Base-by-base conservation (phyloP, 2,888 invertebrate species). In the Heliconius hortense region DNA sequence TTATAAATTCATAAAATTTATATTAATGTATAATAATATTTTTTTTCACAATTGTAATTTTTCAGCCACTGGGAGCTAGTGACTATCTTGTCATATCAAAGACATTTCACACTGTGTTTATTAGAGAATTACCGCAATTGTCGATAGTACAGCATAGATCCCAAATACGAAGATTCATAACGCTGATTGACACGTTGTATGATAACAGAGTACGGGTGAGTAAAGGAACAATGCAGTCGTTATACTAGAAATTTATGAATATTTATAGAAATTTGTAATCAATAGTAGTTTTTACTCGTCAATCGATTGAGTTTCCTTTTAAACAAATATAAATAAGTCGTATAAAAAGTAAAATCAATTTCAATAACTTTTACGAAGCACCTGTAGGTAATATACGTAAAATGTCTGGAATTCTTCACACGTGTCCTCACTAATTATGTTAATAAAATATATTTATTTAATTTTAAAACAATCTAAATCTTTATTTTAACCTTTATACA, bases 171-270 rank as follows among this genome's bases (percentile, higher is more conserved):
- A 95, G 99, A 80, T 99, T 99, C 88, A 99, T 99, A 78, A 99
- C 98, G 0, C 95, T 99, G 24, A 98, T 99, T 82, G 99, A 99
- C 89, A 98, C 99, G 0, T 94, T 99, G 15, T 99, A 99, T 87
- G 99, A 99, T 90, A 97, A 98, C 85, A 96, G 96, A 94, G 98
- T 98, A 77, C 94, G 96, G 87, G 95, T 94, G 86, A 87, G 92
- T 87, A 80, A 21, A 13, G 10, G n/a, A 59, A 53, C 53, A 56
- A 31, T 31, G 0, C 10, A 31, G 31, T 56, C n/a, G 13, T 35
- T 35, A 35, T 3, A 24, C 56, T 24, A 15, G 5, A 56, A 24
- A 69, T 69, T 69, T 56, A 56, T 26, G 24, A 43, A 8, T 24
- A 24, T 64, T 64, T n/a, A 13, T 43, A 43, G 39, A 15, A 24